Evolutionary conservation across 2,888 invertebrate species (phyloP), one percentile per base, ranked within the genome.

Genomic region (Drosophila rubida): DNA sequence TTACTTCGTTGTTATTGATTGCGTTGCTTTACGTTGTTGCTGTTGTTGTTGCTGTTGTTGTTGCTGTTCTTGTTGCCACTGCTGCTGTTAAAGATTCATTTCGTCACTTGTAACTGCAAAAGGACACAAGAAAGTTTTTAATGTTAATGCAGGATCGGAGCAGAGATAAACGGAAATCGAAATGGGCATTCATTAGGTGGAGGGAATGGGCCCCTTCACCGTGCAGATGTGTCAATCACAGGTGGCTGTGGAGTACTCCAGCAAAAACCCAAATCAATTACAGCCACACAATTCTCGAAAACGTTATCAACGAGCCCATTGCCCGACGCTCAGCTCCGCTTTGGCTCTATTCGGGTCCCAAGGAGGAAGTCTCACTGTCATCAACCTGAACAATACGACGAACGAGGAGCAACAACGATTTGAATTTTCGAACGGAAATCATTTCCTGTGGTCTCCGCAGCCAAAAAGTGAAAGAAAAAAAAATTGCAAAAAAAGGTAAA

Each of bases 151-250:
- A 35, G 27, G 14, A 46, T 11, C 4, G 45, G 9, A 27, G 9
- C 4, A 45, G 25, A 13, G 23, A 25, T 9, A 41, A 39, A 69
- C 57, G 63, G 69, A 63, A 69, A 72, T 70, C 68, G 69, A 70
- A 70, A 72, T 51, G 58, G 69, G 51, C 72, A 68, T 87, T 78
- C 71, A 73, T 69, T 69, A 83, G 45, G 4, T n/a, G 32, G 32
- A 13, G 7, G 4, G 14, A 11, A n/a, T 13, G 19, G 30, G 13
- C 13, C 39, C 27, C 42, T 22, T 27, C 51, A 11, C 25, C 45
- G 39, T 51, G 35, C 25, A 50, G 58, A 75, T 66, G 71, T 77
- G 84, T 88, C 84, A 88, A 84, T 84, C 88, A 85, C 83, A 88
- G 75, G 73, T 67, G 60, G 19, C 45, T 54, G 39, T 55, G 16